A percentile compares a stretch with the other conserved stretches of the same genome.
Evolutionary conservation across 92 coral and sea anemone species (phyloP).

Genomic region (Phenganax stokvisi): DNA sequence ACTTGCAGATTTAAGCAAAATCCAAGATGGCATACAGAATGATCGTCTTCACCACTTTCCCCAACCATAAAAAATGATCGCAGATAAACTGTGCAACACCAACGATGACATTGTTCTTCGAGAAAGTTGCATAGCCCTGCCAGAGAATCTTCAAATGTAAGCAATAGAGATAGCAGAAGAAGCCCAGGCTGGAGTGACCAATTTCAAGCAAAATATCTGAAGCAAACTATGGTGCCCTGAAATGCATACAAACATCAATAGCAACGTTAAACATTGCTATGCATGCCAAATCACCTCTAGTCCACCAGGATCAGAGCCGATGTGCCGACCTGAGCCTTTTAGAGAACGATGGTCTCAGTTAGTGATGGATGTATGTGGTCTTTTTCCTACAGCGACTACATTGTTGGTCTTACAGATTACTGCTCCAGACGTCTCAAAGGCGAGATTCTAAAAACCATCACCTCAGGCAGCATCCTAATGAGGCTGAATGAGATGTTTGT

Average conservation of each 20-base stretch:
- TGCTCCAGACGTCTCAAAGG: conserved; percentile 54
- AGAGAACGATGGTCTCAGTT: conserved; percentile 36
- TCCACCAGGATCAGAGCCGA: conserved; percentile 40
- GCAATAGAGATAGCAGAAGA: no score
- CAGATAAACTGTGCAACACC: no score
- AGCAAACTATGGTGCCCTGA: no score
- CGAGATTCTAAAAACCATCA: conserved; percentile 15
- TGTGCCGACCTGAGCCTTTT: conserved; percentile 42
- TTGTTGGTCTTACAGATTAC: conserved; percentile 36
- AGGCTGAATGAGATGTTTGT: conserved; percentile 9
- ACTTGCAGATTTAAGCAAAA: no score
- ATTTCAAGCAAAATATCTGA: no score
- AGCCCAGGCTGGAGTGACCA: no score
- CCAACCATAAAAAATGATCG: no score
- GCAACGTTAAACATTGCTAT: conserved; percentile 10
- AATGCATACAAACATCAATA: not conserved
- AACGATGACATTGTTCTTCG: no score
- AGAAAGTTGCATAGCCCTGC: no score
- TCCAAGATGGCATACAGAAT: no score
- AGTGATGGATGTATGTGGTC: conserved; percentile 54
- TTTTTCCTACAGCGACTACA: conserved; percentile 35
- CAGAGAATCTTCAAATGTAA: no score
- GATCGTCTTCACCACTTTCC: no score
- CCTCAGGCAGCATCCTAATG: conserved; percentile 12
- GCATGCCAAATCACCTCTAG: conserved; percentile 32